phyloP scores from a whole-genome alignment of 1,140 invertebrate genomes.

The Mamestra configurata region DNA sequence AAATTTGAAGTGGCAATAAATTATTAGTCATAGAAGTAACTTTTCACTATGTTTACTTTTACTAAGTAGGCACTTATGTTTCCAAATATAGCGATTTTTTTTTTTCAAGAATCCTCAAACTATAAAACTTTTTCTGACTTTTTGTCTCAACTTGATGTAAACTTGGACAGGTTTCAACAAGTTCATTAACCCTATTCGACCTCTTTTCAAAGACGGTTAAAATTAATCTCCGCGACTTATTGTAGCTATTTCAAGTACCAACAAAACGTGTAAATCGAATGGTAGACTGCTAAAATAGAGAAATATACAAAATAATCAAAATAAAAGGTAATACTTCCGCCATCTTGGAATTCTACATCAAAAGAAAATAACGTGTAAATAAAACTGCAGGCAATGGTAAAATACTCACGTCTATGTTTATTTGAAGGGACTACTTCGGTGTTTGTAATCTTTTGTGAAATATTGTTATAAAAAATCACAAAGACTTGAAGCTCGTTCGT shows the following conservation, averaged over 20 bases:
- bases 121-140: neutral
- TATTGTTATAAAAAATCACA: slow-evolving; percentile 44
- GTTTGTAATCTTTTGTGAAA: slow-evolving; percentile 50
- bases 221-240: slow-evolving; percentile 23
- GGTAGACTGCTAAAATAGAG: neutral
- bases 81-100: neutral
- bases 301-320: slow-evolving; percentile 48
- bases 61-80: no score
- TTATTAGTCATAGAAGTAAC: no score
- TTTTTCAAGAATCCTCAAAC: neutral
- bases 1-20: no score
- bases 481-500: slow-evolving; percentile 50
- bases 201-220: slow-evolving; percentile 24
- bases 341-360: slow-evolving; percentile 66
- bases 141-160: slow-evolving; percentile 7
- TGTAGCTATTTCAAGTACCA: slow-evolving; percentile 15
- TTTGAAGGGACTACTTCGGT: slow-evolving; percentile 13
- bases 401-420: slow-evolving; percentile 61
- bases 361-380: slow-evolving; percentile 38
- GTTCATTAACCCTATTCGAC: slow-evolving; percentile 70
- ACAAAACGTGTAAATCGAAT: slow-evolving; percentile 28
- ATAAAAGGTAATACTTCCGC: slow-evolving; percentile 57
- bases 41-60: no score
- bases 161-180: slow-evolving; percentile 68
- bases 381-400: neutral